These are phyloP conservation scores for Rhegmatorhina hoffmannsi DNA, from an alignment of 2,113 vertebrate species.

Conservation along the genomic window DNA sequence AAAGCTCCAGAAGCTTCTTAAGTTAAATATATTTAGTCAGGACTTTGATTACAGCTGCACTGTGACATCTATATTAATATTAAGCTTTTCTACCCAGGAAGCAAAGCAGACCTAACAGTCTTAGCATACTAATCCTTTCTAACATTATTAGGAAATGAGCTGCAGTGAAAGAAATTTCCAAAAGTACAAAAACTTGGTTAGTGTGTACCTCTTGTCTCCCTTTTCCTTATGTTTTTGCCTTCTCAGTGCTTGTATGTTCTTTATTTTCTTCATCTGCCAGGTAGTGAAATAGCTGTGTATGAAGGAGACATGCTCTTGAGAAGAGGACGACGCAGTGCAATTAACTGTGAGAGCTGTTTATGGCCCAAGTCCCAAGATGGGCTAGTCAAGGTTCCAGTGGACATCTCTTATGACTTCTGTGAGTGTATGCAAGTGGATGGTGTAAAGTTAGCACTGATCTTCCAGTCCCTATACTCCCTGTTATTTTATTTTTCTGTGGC, in stretches of 20 bases:
- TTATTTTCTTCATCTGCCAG: constrained; percentile 20
- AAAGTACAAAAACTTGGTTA: not conserved
- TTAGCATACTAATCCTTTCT: not conserved
- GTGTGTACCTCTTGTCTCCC: not conserved
- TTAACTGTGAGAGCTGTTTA: constrained; percentile 64
- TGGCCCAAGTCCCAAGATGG: constrained; percentile 70
- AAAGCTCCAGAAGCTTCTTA: not conserved
- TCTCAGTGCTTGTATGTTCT: not conserved
- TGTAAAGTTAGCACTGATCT: not conserved
- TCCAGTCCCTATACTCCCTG: not conserved
- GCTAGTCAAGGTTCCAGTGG: constrained; percentile 63
- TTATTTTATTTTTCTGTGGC: not conserved
- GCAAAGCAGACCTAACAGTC: not conserved
- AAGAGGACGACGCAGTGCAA: constrained; percentile 58
- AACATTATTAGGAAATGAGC: not conserved
- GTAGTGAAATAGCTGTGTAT: not conserved
- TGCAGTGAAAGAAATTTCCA: not conserved
- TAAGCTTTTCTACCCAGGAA: not conserved
- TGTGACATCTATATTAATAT: not conserved
- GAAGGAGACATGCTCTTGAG: constrained; percentile 62
- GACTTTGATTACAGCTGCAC: not conserved
- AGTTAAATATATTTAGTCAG: not conserved
- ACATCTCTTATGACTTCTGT: constrained; percentile 71
- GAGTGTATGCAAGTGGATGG: not conserved
- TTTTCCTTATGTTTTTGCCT: not conserved